These are phyloP conservation scores for Mimachlamys varia DNA, from an alignment of 2,888 invertebrate species.

Conservation along the genomic window DNA sequence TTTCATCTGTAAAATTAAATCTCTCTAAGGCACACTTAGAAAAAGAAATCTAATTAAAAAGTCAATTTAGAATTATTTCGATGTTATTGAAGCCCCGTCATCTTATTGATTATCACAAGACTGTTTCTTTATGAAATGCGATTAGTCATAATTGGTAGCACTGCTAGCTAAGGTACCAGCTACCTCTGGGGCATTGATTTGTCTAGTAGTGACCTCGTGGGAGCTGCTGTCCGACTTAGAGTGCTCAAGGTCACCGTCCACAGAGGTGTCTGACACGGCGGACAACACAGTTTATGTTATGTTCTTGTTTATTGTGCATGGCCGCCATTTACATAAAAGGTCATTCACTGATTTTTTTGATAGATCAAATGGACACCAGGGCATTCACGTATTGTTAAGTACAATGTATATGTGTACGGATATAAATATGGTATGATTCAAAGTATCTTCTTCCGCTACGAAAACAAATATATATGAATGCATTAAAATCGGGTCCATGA, in stretches of 20 bases:
- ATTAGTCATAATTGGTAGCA: conserved; percentile 15
- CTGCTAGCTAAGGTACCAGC: neutral
- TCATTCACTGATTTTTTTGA: neutral
- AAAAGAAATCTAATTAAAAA: neutral
- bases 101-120: neutral
- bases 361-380: neutral
- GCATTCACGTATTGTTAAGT: neutral
- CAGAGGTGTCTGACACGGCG: neutral
- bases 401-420: neutral
- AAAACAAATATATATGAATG: no score
- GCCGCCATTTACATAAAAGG: neutral
- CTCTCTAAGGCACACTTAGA: neutral
- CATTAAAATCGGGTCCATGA: no score
- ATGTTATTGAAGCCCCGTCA: neutral
- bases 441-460: no score
- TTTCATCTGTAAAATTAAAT: neutral
- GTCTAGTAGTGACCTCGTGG: neutral
- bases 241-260: neutral
- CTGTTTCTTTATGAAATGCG: conserved; percentile 23
- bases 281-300: neutral
- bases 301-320: neutral
- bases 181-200: conserved; percentile 23
- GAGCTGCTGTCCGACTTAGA: neutral
- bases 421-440: neutral
- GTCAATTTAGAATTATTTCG: neutral